phyloP scores from a whole-genome alignment of 1,140 invertebrate genomes.

The Drosophila parvula region DNA sequence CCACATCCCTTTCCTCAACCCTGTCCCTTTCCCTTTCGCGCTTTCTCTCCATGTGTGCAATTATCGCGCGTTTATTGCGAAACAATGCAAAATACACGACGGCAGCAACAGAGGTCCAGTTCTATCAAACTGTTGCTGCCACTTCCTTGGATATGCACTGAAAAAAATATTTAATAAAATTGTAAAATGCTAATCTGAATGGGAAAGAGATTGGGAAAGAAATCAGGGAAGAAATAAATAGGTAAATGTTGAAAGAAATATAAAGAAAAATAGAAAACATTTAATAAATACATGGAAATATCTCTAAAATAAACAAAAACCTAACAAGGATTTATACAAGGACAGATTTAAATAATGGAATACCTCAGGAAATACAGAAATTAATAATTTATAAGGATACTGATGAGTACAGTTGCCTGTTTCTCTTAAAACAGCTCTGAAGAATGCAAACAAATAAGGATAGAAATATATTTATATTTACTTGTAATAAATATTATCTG shows the following conservation, averaged over 20 bases:
- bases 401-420: not conserved
- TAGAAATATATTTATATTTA: too few species aligned
- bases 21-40: not conserved
- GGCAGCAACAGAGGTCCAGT: constrained; percentile 35
- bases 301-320: not conserved
- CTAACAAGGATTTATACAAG: too few species aligned
- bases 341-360: too few species aligned
- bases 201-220: too few species aligned
- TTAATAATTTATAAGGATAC: not conserved
- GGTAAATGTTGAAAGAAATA: too few species aligned
- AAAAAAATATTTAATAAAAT: not conserved
- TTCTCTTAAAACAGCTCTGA: not conserved
- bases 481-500: too few species aligned
- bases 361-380: not conserved
- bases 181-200: too few species aligned
- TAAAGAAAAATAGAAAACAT: too few species aligned
- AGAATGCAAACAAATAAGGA: too few species aligned
- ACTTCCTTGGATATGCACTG: not conserved
- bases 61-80: constrained; percentile 79
- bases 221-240: not conserved
- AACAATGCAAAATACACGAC: constrained; percentile 76
- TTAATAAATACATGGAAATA: too few species aligned
- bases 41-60: constrained; percentile 53
- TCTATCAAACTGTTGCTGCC: constrained; percentile 57
- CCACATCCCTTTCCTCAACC: not conserved